phyloP scores from a whole-genome alignment of 2,797 vertebrate genomes.

The Masticophis lateralis region DNA sequence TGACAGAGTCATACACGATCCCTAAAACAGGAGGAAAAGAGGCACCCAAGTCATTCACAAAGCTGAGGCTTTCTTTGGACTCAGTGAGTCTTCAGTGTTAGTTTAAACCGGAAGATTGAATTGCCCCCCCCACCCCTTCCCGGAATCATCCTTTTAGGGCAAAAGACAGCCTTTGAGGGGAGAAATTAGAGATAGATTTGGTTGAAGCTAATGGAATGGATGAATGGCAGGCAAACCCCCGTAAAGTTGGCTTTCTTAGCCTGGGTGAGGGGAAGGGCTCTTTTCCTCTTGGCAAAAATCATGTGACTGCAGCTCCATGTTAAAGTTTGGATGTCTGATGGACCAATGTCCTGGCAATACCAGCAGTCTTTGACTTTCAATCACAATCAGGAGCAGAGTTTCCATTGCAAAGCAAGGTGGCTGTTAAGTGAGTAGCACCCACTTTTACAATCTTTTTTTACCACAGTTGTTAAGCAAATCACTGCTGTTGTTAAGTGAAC shows the following conservation, averaged over 20 bases:
- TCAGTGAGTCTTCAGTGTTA: background rate
- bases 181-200: background rate
- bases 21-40: slow-evolving; percentile 65
- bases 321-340: background rate
- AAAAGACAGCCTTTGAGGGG: background rate
- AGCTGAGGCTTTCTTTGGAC: background rate
- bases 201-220: background rate
- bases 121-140: no score
- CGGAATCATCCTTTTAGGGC: no score
- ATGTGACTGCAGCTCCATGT: background rate
- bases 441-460: background rate
- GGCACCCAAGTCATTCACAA: background rate
- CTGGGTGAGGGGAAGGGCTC: background rate
- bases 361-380: background rate
- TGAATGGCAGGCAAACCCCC: background rate
- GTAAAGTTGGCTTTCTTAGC: background rate
- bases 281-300: background rate
- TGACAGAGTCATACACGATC: slow-evolving; percentile 92
- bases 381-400: no score
- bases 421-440: background rate
- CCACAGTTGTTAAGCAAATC: background rate
- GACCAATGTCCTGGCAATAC: background rate
- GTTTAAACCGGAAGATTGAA: background rate
- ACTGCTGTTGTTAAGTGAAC: no score
- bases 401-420: no score